Percentiles rank a stretch among this genome's conserved stretches.
Evolutionary conservation across 1,140 invertebrate species (phyloP).

Genomic region (Zaprionus taronus): DNA sequence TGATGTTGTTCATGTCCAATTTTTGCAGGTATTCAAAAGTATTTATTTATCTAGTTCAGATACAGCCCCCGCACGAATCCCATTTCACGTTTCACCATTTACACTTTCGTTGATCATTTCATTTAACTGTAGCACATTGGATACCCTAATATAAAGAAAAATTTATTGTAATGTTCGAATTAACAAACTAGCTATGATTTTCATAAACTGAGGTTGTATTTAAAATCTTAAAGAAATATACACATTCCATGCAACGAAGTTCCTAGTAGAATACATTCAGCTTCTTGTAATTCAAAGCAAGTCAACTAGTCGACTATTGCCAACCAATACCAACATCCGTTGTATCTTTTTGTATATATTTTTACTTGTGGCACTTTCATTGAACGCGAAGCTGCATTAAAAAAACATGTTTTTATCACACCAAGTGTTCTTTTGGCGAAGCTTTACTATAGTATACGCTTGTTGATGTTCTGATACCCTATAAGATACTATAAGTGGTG

Average conservation of each 20-base stretch:
- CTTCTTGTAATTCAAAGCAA: not conserved
- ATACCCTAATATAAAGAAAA: not conserved
- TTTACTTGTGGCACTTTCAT: conserved; percentile 68
- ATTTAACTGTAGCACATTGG: not conserved
- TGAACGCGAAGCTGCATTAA: conserved; percentile 71
- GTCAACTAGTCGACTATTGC: conserved; percentile 7
- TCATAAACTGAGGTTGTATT: no score
- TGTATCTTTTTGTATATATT: conserved; percentile 31
- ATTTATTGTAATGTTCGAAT: no score
- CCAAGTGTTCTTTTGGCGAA: conserved; percentile 41
- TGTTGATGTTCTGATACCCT: conserved; percentile 25
- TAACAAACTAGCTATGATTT: no score
- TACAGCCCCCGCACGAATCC: not conserved
- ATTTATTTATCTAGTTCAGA: conserved; percentile 16
- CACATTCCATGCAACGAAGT: no score
- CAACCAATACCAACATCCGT: not conserved
- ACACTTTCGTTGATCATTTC: not conserved
- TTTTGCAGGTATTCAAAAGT: conserved; percentile 18
- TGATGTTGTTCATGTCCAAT: conserved; percentile 21
- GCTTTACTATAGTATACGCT: conserved; percentile 8
- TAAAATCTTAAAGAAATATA: no score
- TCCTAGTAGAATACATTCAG: no score
- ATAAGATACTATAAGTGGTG: not conserved
- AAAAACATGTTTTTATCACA: conserved; percentile 76
- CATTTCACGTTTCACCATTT: conserved; percentile 7